Base-by-base conservation (phyloP, 2,797 vertebrate genomes). In the Anabacerthia variegaticeps region DNA sequence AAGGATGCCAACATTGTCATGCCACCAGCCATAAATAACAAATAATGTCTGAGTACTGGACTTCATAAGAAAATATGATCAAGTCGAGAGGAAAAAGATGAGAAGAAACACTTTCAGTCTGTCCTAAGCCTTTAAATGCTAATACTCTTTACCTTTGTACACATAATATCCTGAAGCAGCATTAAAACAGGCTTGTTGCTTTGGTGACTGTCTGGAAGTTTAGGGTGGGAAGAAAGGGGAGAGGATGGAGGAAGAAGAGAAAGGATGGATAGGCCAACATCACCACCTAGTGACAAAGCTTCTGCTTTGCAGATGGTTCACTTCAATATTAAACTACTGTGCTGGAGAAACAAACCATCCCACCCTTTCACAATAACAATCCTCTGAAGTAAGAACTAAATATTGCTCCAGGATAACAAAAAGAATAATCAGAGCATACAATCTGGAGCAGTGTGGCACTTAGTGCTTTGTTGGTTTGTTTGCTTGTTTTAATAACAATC, bases 221-320 rank as follows among this genome's bases (percentile, higher is more conserved):
- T 32, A 22, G 23, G 0, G 22, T 1, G 8, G 18, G 17, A 78
- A 22, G 17, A 26, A 48, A 23, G 2, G 4, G 4, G 9, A 8
- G 18, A 34, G n/a, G 65, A 85, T 6, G 21, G 7, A 52, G 27
- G 14, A 2, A 7, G 37, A 36, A 4, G 8, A 6, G 8, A 51
- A 73, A 62, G 22, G 19, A 44, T 30, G 72, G 19, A 14, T 23
- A 49, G 82, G 39, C 61, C 82, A 74, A 96, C 46, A 59, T 5
- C 88, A 32, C 98, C 98, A 98, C 62, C 98, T 98, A 98, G 97
- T 81, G 98, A 65, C 67, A 7, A 28, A 86, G 32, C 3, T 16
- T 48, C 4, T 20, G 39, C 79, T 56, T 73, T 95, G 78, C 96
- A 96, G 26, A 20, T 27, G 55, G 20, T 37, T 55, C 37, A 28